Evolutionary conservation across 2,113 vertebrate species (phyloP).

Genomic region (Gadus chalcogrammus): DNA sequence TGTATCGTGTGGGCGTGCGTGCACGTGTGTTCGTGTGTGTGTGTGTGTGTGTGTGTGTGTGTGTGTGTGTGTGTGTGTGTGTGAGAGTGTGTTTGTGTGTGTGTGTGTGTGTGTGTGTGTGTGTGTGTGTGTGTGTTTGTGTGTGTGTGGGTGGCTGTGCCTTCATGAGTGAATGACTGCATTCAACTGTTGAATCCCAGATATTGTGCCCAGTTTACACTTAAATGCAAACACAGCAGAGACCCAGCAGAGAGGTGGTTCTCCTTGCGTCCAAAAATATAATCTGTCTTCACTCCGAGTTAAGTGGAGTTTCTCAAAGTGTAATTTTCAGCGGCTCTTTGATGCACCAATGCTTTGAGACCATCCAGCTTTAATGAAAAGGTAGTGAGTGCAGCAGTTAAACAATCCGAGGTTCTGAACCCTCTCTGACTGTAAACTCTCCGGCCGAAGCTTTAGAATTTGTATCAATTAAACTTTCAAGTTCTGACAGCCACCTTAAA

Average conservation of each 20-base stretch:
- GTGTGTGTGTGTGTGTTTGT: background rate
- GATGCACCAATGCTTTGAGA: constrained; percentile 73
- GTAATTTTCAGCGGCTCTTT: constrained; percentile 73
- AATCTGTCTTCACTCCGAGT: constrained; percentile 62
- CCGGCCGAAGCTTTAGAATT: constrained; percentile 71
- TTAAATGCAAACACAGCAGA: constrained; percentile 67
- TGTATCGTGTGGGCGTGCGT: constrained; percentile 2
- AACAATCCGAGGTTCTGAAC: constrained; percentile 72
- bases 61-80: background rate
- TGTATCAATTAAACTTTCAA: constrained; percentile 72
- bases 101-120: constrained; percentile 6
- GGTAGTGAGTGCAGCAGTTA: constrained; percentile 69
- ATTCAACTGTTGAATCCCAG: constrained; percentile 52
- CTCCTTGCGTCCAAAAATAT: constrained; percentile 51
- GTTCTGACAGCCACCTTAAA: constrained; percentile 64
- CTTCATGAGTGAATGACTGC: constrained; percentile 38
- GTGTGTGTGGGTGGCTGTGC: background rate
- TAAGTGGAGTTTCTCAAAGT: constrained; percentile 71
- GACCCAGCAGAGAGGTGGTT: constrained; percentile 13
- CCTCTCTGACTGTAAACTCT: constrained; percentile 72
- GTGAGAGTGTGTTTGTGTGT: background rate
- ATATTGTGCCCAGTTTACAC: constrained; percentile 66
- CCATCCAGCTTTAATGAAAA: constrained; percentile 70
- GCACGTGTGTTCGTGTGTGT: constrained; percentile 4
- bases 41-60: constrained; percentile 2